Base-by-base conservation (phyloP, 2,797 vertebrate genomes). In the Epinephelus coioides region DNA sequence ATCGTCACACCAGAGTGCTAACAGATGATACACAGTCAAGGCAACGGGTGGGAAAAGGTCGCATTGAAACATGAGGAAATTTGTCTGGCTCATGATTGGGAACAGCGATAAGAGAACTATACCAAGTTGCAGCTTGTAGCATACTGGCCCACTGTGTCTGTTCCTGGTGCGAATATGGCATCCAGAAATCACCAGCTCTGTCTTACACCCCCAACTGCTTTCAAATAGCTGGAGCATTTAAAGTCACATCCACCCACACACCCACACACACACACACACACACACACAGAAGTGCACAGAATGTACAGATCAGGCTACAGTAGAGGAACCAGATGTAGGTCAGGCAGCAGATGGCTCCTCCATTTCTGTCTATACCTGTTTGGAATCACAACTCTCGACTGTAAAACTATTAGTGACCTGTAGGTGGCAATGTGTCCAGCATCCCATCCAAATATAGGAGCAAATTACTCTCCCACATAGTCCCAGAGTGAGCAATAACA, bases 381-480 rank as follows among this genome's bases (percentile, higher is more conserved):
- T 85, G 57, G 76, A 67, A 40, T 82, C 65, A 51, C 84, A 84
- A 76, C 90, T 91, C 59, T 73, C 85, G 9, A 91, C 76, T 19
- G 49, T 62, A 34, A 89, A 92, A 3, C 82, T 85, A 15, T 73
- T 82, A 6, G 85, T 69, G 59, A 82, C 44, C 63, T 61, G 67
- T 13, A 91, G 92, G 78, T 93, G 94, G 59, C 54, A 12, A 0
- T 76, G 78, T 50, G 82, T 88, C 92, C 91, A 92, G 63, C 46
- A 30, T 81, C 2, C 76, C 82, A 0, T 84, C 82, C 3, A 63
- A 1, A 9, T 50, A 69, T 44, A 75, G 88, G 23, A 23, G 74
- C 61, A 94, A 57, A 53, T 81, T 72, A 1, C 87, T 91, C 49
- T 72, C 89, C 43, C 90, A 63, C 53, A 91, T 65, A 5, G 86